Evolutionary conservation across 2,113 vertebrate genomes (phyloP), one percentile per base, ranked within the genome.

Genomic region (Silurus glanis): DNA sequence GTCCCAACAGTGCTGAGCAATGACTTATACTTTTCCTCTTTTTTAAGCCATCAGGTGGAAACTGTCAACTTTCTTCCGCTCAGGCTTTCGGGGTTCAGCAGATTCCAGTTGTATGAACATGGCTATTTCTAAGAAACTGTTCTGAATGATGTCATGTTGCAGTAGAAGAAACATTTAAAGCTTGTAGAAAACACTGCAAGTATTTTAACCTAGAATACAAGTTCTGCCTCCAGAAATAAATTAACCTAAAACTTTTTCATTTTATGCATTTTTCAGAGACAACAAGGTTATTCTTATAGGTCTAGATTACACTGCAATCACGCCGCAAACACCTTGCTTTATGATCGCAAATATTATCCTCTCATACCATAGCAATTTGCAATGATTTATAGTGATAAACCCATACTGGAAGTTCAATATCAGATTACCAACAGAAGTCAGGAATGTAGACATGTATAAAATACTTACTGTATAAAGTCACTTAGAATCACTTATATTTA

Each of bases 1-100:
- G 61, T 87, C 74, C 72, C 59, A 76, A 58, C 55, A 83, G 45
- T 84, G 83, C 82, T 84, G 76, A 72, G 56, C 62, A 74, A 53
- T 62, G 67, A 47, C 21, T 81, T 37, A 37, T 37, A 37, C 55
- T 56, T 56, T 56, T 85, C 66, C 74, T 47, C 61, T 53, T 66
- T n/a, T 10, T 62, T 80, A 80, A 55, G 71, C 53, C 61, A 67
- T 79, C 61, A 83, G 59, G 53, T 79, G 62, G 17, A 25, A 83
- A 23, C 82, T 83, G 51, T 80, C 51, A 79, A 67, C 51, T 69
- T n/a, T 16, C 71, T 83, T 47, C 16, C 19, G 19, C n/a, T 62
- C 83, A 76, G 56, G 28, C 81, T 58, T 64, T 28, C 47, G 0
- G 25, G 53, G 37, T 21, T 80, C 19, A 58, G 84, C 64, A 80